A percentile compares a stretch with the other conserved stretches of the same genome.
Evolutionary conservation across 2,888 invertebrate species (phyloP).

Genomic region (Cantharis rustica): DNA sequence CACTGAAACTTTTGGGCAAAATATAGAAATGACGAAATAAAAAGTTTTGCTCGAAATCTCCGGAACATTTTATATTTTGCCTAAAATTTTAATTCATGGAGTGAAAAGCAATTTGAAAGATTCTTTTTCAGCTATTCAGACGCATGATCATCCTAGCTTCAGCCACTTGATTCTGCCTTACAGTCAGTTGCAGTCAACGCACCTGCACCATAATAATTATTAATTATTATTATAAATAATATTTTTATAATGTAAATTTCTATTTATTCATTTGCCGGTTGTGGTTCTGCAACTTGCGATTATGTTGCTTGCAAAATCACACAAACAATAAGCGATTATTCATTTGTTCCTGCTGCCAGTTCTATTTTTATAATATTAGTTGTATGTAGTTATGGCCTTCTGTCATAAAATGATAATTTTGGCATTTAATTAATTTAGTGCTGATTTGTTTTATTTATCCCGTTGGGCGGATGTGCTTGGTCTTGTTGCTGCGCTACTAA

Average conservation of each 20-base stretch:
- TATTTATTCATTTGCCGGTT: conserved; percentile 1
- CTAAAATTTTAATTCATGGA: neutral
- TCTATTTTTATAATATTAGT: conserved; percentile 18
- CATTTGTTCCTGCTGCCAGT: conserved; percentile 24
- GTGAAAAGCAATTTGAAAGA: conserved; percentile 8
- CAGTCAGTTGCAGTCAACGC: conserved; percentile 39
- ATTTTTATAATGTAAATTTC: conserved; percentile 13
- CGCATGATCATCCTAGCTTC: conserved; percentile 46
- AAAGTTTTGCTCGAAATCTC: neutral
- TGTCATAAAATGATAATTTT: conserved; percentile 28
- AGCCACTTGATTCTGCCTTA: conserved; percentile 41
- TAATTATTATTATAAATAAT: conserved; percentile 7
- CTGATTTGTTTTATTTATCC: conserved; percentile 57
- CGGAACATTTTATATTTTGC: neutral
- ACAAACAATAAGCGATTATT: neutral
- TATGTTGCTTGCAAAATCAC: conserved; percentile 10
- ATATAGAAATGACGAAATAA: conserved; percentile 15
- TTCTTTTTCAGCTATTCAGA: conserved; percentile 44
- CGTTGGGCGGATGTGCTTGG: conserved; percentile 57
- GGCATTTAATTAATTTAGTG: conserved; percentile 53
- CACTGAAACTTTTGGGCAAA: conserved; percentile 25
- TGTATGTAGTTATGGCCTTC: conserved; percentile 28
- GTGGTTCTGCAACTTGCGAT: conserved; percentile 10
- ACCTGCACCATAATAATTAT: conserved; percentile 39
- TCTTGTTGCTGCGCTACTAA: conserved; percentile 59